Evolutionary conservation across 2,113 vertebrate genomes (phyloP).

Genomic region (Castor canadensis): DNA sequence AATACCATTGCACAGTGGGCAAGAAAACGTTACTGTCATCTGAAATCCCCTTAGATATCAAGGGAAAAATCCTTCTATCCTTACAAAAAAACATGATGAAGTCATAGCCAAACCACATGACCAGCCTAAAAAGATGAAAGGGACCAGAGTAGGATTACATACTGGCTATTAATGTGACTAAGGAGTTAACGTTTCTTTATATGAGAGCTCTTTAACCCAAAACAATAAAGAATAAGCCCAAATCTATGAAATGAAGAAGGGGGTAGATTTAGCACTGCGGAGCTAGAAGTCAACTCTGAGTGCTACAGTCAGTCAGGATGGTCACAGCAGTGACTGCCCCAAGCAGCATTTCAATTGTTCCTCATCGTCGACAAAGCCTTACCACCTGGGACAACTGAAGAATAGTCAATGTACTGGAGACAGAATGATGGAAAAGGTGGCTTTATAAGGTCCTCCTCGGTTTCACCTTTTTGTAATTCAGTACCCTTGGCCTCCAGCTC

Average conservation of each 20-base stretch:
- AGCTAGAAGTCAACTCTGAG: background rate
- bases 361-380: background rate
- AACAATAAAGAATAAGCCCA: slow-evolving; percentile 7
- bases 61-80: background rate
- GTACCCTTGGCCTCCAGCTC: slow-evolving; percentile 10
- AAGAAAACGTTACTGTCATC: background rate
- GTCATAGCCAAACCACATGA: background rate
- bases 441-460: slow-evolving; percentile 9
- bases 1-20: background rate
- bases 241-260: background rate
- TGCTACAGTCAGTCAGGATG: background rate
- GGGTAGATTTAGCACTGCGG: background rate
- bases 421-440: slow-evolving; percentile 34
- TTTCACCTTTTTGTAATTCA: slow-evolving; percentile 53
- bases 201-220: slow-evolving; percentile 12
- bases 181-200: background rate
- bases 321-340: background rate
- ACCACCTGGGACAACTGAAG: background rate
- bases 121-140: background rate
- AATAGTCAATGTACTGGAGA: background rate
- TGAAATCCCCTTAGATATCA: slow-evolving; percentile 19
- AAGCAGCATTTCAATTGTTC: background rate
- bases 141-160: background rate
- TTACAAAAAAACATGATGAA: slow-evolving; percentile 20
- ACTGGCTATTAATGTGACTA: background rate